Percentiles rank a stretch among this genome's conserved stretches.
Conservation (phyloP, 2,888 invertebrate genomes). For the Zaprionus lineosus region DNA sequence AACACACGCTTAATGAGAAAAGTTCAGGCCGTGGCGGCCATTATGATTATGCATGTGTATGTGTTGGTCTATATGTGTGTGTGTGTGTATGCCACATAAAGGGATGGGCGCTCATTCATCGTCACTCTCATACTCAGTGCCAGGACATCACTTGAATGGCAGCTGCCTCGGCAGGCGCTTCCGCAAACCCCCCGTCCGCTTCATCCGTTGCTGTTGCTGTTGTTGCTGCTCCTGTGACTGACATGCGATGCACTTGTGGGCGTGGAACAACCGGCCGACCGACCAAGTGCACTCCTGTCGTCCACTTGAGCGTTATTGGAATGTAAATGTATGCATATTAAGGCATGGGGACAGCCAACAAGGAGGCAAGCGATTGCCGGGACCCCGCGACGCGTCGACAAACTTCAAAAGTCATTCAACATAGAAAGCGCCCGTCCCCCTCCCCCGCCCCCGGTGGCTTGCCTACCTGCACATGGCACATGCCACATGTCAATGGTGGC, state of each 20-base stretch:
- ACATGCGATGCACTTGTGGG: conserved; percentile 65
- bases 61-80: conserved; percentile 8
- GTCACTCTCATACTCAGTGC: conserved; percentile 29
- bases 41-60: conserved; percentile 56
- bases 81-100: conserved; percentile 29
- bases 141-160: conserved; percentile 64
- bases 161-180: conserved; percentile 46
- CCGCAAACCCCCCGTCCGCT: conserved; percentile 1
- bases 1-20: conserved; percentile 77
- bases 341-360: conserved; percentile 29
- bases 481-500: conserved; percentile 26
- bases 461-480: conserved; percentile 20
- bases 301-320: conserved; percentile 80
- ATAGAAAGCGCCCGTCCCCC: conserved; percentile 20
- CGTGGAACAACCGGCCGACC: conserved; percentile 21
- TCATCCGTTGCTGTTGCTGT: neutral
- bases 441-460: neutral
- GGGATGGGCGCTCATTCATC: conserved; percentile 32
- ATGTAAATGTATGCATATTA: conserved; percentile 80
- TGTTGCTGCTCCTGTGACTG: conserved; percentile 55
- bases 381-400: conserved; percentile 41
- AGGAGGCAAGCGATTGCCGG: conserved; percentile 1
- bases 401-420: conserved; percentile 76
- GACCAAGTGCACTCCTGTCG: conserved; percentile 69
- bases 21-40: conserved; percentile 63